Conservation (phyloP, 2,113 vertebrate species). For the Glaucomys volans region DNA sequence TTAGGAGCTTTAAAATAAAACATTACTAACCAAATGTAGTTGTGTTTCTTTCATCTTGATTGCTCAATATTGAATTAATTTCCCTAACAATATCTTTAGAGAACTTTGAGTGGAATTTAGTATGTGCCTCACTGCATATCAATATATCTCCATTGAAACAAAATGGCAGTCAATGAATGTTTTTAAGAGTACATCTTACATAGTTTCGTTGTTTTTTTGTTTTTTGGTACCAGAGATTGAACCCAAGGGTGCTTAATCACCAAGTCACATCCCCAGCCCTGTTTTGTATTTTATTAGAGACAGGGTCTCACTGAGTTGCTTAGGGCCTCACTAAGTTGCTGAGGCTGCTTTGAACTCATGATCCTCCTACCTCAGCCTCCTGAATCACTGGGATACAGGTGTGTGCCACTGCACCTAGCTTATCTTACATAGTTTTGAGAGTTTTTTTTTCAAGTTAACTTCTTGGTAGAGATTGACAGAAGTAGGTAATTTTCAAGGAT, state of each 20-base stretch:
- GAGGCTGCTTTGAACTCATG: no score
- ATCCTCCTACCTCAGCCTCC: no score
- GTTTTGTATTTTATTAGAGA: no score
- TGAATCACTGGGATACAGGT: no score
- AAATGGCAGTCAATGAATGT: not conserved
- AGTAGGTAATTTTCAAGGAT: constrained; percentile 4
- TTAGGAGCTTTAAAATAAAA: constrained; percentile 44
- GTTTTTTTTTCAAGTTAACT: not conserved
- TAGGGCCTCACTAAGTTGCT: no score
- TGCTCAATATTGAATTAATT: constrained; percentile 36
- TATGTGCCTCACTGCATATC: not conserved
- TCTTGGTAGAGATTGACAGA: not conserved
- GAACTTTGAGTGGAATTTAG: constrained; percentile 27
- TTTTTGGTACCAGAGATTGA: no score
- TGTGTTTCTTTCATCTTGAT: constrained; percentile 27
- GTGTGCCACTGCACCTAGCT: no score
- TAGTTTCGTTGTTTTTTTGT: not conserved
- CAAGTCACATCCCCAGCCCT: no score
- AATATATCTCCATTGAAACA: not conserved
- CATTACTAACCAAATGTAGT: not conserved
- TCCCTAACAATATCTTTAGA: not conserved
- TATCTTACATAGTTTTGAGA: constrained; percentile 1
- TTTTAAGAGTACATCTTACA: not conserved
- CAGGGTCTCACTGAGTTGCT: no score
- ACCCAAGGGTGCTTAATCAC: no score